Percentiles rank a stretch among this genome's conserved stretches.
phyloP scores from a whole-genome alignment of 2,797 vertebrate species.

The Pelodytes ibericus region DNA sequence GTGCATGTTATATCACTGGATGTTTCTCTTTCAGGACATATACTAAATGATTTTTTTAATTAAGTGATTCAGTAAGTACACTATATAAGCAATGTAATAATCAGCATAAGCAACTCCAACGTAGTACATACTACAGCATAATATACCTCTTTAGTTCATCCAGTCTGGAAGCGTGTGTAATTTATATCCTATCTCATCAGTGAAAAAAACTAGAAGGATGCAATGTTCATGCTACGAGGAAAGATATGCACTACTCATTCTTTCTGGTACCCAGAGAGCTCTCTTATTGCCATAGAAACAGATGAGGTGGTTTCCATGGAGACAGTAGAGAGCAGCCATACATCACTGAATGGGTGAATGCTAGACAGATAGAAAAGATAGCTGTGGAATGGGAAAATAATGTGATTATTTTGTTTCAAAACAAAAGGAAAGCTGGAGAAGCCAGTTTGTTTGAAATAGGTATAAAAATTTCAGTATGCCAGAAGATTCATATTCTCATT shows the following conservation, averaged over 20 bases:
- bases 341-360: slow-evolving; percentile 5
- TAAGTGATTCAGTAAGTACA: too few species aligned
- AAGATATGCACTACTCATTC: background rate
- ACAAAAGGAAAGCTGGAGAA: background rate
- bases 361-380: background rate
- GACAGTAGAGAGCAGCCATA: slow-evolving; percentile 26
- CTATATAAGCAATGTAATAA: too few species aligned
- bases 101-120: too few species aligned
- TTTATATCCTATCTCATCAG: background rate
- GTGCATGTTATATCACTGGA: too few species aligned
- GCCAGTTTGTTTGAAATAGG: background rate
- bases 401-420: background rate
- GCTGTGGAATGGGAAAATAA: background rate
- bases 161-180: too few species aligned
- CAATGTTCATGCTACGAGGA: background rate
- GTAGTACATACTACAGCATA: too few species aligned
- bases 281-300: slow-evolving; percentile 42
- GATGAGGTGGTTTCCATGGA: slow-evolving; percentile 43
- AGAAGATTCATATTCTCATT: too few species aligned
- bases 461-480: too few species aligned
- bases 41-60: too few species aligned
- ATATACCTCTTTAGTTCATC: too few species aligned
- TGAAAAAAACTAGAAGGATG: background rate
- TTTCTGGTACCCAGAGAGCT: slow-evolving; percentile 18
- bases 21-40: too few species aligned